Evolutionary conservation across 2,888 invertebrate genomes (phyloP).

Genomic region (Meiosimyza platycephala): DNA sequence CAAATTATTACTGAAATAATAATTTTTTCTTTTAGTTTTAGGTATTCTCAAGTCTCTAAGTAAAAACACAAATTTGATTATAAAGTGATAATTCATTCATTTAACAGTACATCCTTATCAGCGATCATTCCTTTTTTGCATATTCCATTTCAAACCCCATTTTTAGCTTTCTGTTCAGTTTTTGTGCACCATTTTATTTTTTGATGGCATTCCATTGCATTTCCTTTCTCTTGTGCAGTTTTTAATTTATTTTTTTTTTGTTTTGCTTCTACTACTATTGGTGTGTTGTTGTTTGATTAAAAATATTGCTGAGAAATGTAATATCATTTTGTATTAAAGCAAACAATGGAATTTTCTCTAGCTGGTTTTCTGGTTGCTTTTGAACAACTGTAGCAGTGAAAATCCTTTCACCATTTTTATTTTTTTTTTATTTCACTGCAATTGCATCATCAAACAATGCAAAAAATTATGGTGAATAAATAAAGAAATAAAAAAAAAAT

Average conservation of each 20-base stretch:
- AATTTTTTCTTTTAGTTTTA: too few relatives aligned
- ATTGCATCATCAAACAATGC: too few relatives aligned
- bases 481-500: background rate
- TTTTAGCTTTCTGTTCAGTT: background rate
- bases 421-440: background rate
- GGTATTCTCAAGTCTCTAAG: too few relatives aligned
- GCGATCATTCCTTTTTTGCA: too few relatives aligned
- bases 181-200: background rate
- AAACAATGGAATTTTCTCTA: background rate
- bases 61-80: too few relatives aligned
- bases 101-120: too few relatives aligned
- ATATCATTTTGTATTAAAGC: conserved; percentile 17
- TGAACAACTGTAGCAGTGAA: background rate
- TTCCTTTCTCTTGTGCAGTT: background rate
- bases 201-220: background rate
- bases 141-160: background rate
- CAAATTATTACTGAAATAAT: too few relatives aligned
- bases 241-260: background rate
- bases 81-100: too few relatives aligned
- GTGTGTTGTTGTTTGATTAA: conserved; percentile 17
- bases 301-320: conserved; percentile 24
- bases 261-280: background rate
- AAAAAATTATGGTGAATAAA: too few relatives aligned
- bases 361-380: conserved; percentile 10
- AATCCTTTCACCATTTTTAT: background rate